Conservation (phyloP, 2,888 invertebrate genomes). For the Sinelater perroti region DNA sequence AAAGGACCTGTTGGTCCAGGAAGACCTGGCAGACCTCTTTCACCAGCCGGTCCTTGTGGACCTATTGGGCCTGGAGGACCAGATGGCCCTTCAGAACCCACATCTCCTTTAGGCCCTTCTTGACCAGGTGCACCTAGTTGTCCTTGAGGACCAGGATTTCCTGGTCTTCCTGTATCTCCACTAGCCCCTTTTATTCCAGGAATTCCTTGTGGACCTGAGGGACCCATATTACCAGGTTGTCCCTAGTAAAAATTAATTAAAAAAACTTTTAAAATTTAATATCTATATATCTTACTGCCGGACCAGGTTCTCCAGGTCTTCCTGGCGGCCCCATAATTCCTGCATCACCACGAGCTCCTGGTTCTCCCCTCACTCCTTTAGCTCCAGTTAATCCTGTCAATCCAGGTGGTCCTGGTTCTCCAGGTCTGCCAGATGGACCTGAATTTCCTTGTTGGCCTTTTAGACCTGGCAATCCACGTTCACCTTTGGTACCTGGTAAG, state of each 20-base stretch:
- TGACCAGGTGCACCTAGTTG: slow-evolving; percentile 75
- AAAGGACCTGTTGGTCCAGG: slow-evolving; percentile 69
- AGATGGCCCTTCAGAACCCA: slow-evolving; percentile 72
- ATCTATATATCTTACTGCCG: slow-evolving; percentile 72
- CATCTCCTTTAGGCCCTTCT: slow-evolving; percentile 80
- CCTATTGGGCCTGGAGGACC: slow-evolving; percentile 78
- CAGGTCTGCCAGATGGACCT: slow-evolving; percentile 80
- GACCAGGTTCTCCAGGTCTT: slow-evolving; percentile 78
- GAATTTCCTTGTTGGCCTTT: slow-evolving; percentile 75
- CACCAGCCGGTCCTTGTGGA: slow-evolving; percentile 73
- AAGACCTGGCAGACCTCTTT: slow-evolving; percentile 70
- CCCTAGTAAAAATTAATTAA: slow-evolving; percentile 64
- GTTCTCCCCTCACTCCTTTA: slow-evolving; percentile 79
- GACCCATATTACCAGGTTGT: slow-evolving; percentile 73
- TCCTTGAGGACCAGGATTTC: slow-evolving; percentile 73
- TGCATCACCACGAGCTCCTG: slow-evolving; percentile 77
- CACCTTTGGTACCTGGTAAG: slow-evolving; percentile 67
- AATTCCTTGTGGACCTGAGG: slow-evolving; percentile 74
- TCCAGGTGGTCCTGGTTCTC: slow-evolving; percentile 73
- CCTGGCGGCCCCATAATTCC: slow-evolving; percentile 82
- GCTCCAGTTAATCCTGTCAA: slow-evolving; percentile 71
- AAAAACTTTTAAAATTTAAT: neutral
- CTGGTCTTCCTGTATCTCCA: slow-evolving; percentile 76
- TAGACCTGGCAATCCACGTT: slow-evolving; percentile 72
- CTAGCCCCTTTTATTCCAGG: slow-evolving; percentile 76